Evolutionary conservation across 1,140 invertebrate genomes (phyloP).

Genomic region (Trichonephila inaurata): DNA sequence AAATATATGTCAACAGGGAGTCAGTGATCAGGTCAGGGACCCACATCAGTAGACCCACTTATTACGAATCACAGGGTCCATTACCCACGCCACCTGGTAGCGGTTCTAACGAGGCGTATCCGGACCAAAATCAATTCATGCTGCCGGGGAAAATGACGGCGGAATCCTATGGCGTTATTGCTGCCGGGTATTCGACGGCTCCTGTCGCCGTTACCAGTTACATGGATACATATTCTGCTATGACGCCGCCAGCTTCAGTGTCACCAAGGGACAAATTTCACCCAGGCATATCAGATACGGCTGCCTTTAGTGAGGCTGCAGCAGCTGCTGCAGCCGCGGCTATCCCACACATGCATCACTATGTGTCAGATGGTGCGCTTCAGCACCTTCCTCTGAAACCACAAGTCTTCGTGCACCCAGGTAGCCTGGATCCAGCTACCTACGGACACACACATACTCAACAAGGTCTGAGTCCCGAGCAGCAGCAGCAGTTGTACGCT

Average conservation of each 20-base stretch:
- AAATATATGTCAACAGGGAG: constrained; percentile 95
- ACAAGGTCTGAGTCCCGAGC: constrained; percentile 57
- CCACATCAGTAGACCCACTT: constrained; percentile 73
- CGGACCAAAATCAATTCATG: constrained; percentile 72
- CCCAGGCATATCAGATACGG: constrained; percentile 82
- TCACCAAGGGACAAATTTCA: constrained; percentile 92
- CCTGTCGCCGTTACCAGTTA: constrained; percentile 57
- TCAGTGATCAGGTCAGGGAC: constrained; percentile 89
- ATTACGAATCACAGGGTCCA: constrained; percentile 77
- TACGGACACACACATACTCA: constrained; percentile 67
- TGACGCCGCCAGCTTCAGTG: constrained; percentile 96
- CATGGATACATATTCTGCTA: constrained; percentile 86
- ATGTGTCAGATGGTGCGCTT: constrained; percentile 80
- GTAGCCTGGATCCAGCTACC: constrained; percentile 67
- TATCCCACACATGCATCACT: constrained; percentile 62
- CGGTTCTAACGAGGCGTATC: constrained; percentile 53
- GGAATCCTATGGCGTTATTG: constrained; percentile 77
- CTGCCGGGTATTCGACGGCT: constrained; percentile 71
- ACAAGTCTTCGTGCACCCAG: constrained; percentile 82
- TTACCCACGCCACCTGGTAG: constrained; percentile 53
- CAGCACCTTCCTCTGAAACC: constrained; percentile 92
- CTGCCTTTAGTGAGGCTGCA: constrained; percentile 78
- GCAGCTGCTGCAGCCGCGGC: constrained; percentile 76
- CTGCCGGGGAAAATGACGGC: constrained; percentile 58
- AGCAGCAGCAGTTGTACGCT: constrained; percentile 91